Percentiles rank a stretch among this genome's conserved stretches.
These are phyloP conservation scores for Macrotrachela quadricornifera DNA, from an alignment of 1,140 invertebrate species.

Conservation along the genomic window DNA sequence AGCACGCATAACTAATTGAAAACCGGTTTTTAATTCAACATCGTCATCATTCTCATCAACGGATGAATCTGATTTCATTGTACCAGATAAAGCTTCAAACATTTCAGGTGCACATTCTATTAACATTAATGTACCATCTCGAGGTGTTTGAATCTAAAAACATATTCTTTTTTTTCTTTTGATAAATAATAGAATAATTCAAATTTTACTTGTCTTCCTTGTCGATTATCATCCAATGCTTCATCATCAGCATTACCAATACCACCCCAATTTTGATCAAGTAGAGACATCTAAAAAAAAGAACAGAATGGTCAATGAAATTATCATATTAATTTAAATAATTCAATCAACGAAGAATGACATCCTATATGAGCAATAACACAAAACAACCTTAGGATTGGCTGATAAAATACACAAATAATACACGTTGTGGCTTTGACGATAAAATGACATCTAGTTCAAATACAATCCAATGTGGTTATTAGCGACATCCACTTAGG, in stretches of 20 bases:
- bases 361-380: too few relatives aligned
- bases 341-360: too few relatives aligned
- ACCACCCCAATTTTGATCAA: background rate
- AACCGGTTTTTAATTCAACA: background rate
- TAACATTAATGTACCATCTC: constrained; percentile 31
- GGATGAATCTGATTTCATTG: constrained; percentile 19
- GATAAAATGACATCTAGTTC: too few relatives aligned
- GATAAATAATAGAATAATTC: background rate
- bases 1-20: constrained; percentile 21
- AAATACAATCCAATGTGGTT: too few relatives aligned
- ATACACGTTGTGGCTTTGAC: too few relatives aligned
- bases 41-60: constrained; percentile 18
- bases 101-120: constrained; percentile 30
- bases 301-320: too few relatives aligned
- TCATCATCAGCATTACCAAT: background rate
- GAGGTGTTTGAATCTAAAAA: background rate
- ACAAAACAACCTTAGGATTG: too few relatives aligned
- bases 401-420: too few relatives aligned
- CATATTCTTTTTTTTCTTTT: background rate
- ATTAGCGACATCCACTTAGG: too few relatives aligned
- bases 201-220: background rate
- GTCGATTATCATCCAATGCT: background rate
- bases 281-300: too few relatives aligned
- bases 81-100: constrained; percentile 25
- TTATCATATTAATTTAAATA: too few relatives aligned